phyloP scores from a whole-genome alignment of 2,797 vertebrate species.

The Poecilia velifera region DNA sequence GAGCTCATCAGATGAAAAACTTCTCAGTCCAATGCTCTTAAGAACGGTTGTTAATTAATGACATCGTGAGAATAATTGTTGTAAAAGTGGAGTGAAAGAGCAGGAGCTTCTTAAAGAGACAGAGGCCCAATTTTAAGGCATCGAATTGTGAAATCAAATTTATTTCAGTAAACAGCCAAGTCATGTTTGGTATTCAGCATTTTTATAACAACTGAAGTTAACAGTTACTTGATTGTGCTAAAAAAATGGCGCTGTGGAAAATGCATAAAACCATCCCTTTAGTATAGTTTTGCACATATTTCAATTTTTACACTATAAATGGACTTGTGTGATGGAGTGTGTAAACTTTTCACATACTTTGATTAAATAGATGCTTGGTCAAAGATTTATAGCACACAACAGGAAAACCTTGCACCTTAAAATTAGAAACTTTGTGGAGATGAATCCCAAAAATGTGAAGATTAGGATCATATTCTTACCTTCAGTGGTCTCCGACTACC shows the following conservation, averaged over 20 bases:
- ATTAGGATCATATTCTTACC: conserved; percentile 77
- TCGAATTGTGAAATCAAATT: too few relatives aligned
- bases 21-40: too few relatives aligned
- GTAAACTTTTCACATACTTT: not conserved
- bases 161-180: too few relatives aligned
- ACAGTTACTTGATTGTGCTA: too few relatives aligned
- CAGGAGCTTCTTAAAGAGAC: too few relatives aligned
- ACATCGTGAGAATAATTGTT: not conserved
- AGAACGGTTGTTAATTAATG: too few relatives aligned
- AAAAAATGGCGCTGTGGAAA: too few relatives aligned
- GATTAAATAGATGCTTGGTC: not conserved
- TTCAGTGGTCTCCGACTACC: conserved; percentile 79
- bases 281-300: not conserved
- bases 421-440: conserved; percentile 77
- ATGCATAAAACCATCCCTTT: not conserved
- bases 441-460: conserved; percentile 64
- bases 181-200: too few relatives aligned
- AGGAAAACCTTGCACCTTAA: conserved; percentile 79
- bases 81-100: too few relatives aligned
- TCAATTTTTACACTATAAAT: not conserved
- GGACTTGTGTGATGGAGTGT: not conserved
- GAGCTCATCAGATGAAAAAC: not conserved
- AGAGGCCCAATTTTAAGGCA: too few relatives aligned
- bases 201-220: too few relatives aligned
- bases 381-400: conserved; percentile 42